Evolutionary conservation across 2,888 invertebrate species (phyloP).

Genomic region (Sinohyriopsis cumingii): DNA sequence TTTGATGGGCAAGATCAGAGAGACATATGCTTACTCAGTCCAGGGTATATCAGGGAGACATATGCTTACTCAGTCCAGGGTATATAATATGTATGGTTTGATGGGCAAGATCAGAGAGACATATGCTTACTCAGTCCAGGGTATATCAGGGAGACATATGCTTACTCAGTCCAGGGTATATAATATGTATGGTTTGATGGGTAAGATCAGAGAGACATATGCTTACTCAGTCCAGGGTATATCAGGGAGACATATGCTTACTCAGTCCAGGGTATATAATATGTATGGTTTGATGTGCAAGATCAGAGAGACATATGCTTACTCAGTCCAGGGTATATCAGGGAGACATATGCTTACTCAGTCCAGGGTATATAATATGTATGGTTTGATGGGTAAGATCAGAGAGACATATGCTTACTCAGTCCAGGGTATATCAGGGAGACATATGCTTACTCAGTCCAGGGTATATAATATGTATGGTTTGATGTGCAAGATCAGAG

Average conservation of each 20-base stretch:
- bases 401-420: slow-evolving; percentile 39
- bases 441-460: slow-evolving; percentile 41
- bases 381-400: slow-evolving; percentile 36
- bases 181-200: slow-evolving; percentile 38
- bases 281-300: slow-evolving; percentile 36
- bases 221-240: too few species aligned
- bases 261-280: too few species aligned
- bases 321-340: slow-evolving; percentile 51
- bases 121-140: too few species aligned
- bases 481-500: slow-evolving; percentile 30
- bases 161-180: too few species aligned
- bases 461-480: slow-evolving; percentile 47
- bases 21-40: too few species aligned
- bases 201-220: slow-evolving; percentile 27
- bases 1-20: too few species aligned
- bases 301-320: too few species aligned
- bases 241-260: slow-evolving; percentile 24
- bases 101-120: too few species aligned
- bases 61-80: too few species aligned
- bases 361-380: slow-evolving; percentile 49
- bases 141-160: too few species aligned
- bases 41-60: too few species aligned
- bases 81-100: too few species aligned
- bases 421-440: slow-evolving; percentile 40
- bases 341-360: slow-evolving; percentile 23